Evolutionary conservation across 35 echinoderm and acorn worm species (phyloP).

Genomic region (Apostichopus japonicus): DNA sequence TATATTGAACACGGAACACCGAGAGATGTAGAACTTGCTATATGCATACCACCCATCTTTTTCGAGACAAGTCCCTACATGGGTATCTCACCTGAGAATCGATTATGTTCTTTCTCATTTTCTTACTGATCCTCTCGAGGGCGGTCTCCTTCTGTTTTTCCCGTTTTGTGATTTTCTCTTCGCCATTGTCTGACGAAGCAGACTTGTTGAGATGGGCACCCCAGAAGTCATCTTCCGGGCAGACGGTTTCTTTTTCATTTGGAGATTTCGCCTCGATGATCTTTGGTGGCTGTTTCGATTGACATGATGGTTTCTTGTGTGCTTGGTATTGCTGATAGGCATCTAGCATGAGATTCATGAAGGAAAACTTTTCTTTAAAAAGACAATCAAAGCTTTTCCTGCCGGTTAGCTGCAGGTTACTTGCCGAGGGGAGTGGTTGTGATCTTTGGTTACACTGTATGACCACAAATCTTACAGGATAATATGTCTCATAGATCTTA

Average conservation of each 20-base stretch:
- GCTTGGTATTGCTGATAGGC: conserved; percentile 18
- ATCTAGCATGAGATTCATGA: conserved; percentile 4
- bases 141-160: conserved; percentile 28
- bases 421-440: too few species aligned
- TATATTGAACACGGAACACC: too few species aligned
- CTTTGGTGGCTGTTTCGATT: background rate
- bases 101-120: conserved; percentile 22
- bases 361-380: too few species aligned
- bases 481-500: too few species aligned
- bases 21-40: background rate
- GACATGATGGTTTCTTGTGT: too few species aligned
- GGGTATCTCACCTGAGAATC: background rate
- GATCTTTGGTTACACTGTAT: too few species aligned
- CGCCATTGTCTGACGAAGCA: background rate
- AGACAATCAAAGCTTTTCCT: too few species aligned
- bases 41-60: background rate
- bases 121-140: conserved; percentile 33
- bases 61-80: background rate
- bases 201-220: conserved; percentile 80
- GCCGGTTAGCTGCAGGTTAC: too few species aligned
- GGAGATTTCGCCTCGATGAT: background rate
- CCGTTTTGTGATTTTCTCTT: background rate
- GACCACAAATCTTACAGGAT: too few species aligned
- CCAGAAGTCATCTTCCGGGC: conserved; percentile 59
- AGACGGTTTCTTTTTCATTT: background rate